Evolutionary conservation across 2,113 vertebrate genomes (phyloP), one percentile per base, ranked within the genome.

Genomic region (Lophura nycthemera): DNA sequence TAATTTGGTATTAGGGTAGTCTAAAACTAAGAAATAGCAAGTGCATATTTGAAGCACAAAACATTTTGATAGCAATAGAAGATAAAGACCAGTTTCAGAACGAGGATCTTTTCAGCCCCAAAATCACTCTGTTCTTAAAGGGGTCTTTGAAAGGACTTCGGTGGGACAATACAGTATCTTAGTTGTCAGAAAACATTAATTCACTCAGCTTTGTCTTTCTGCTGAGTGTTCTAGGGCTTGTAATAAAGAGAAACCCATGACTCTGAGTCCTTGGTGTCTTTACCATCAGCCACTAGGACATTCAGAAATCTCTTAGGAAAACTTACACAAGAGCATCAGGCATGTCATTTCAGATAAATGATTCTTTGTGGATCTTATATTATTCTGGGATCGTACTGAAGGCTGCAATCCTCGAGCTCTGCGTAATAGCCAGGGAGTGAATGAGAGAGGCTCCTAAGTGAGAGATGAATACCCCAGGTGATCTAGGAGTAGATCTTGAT

Each of bases 241-340:
- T 82, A 96, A 96, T 83, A 86, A 94, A 93, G 88, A 96, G 47
- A 92, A 78, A 91, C 45, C 42, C n/a, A 15, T 74, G 72, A 79
- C 71, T 95, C 54, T 81, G 89, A 95, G 96, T 90, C 81, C 47
- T 72, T 89, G 69, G 60, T 91, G 52, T 83, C 87, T 93, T 92
- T 54, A 75, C 74, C 78, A 60, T 81, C 77, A 92, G 79, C 93
- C 86, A 89, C 32, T 34, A 94, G 70, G 85, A 90, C 86, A 66
- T 56, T 94, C 71, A 90, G n/a, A 95, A 94, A 34, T 94, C 83
- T 86, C 78, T 83, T 17, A 82, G 94, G 93, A 95, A 96, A 95
- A 95, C 92, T 90, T 92, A 86, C 36, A 82, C 52, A 54, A 82
- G 59, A 94, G 25, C 40, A 16, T 93, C 92, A 96, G 83, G 90